Base-by-base conservation (phyloP, 2,113 vertebrate species). In the Eulemur rufifrons region DNA sequence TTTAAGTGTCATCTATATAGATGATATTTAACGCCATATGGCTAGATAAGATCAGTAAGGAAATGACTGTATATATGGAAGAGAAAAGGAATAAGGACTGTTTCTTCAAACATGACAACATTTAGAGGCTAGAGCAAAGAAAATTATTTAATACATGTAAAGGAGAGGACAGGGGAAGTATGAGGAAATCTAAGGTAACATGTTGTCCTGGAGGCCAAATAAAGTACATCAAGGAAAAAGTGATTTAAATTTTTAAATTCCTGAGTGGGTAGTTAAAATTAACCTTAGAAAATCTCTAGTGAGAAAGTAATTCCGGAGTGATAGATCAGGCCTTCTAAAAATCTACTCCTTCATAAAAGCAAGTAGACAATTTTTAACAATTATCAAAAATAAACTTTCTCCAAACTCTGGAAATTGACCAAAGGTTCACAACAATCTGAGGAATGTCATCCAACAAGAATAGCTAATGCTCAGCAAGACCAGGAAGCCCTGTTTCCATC, bases 61-160 rank as follows among this genome's bases (percentile, higher is more conserved):
- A 61, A 76, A 87, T 94, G 50, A 76, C 6, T 32, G 0, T 27
- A 64, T 39, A 47, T 52, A 86, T 23, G 56, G 34, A 80, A 90
- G 18, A 73, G 47, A 85, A 90, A 32, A 73, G 9, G 27, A 63
- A 29, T 10, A 77, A 77, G 39, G 39, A 45, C 14, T 68, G 20
- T 90, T 47, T 86, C 25, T 56, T 81, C 32, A 86, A 39, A 37
- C 68, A 71, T 6, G 61, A 25, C 61, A 69, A 54, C 11, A 89
- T 52, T 81, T 14, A 92, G n/a, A 95, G 37, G 29, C 78, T 92
- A 80, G 25, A 69, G 71, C 85, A 50, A 91, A 91, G 50, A 81
- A 27, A 71, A 42, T 61, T 47, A 74, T 50, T 91, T 59, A 88
- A n/a, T 84, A 76, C 54, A 54, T n/a, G 13, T 68, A 64, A 85